Percentiles rank a stretch among this genome's conserved stretches.
These are phyloP conservation scores for Nipponacmea schrenckii DNA, from an alignment of 2,888 invertebrate genomes.

Conservation along the genomic window DNA sequence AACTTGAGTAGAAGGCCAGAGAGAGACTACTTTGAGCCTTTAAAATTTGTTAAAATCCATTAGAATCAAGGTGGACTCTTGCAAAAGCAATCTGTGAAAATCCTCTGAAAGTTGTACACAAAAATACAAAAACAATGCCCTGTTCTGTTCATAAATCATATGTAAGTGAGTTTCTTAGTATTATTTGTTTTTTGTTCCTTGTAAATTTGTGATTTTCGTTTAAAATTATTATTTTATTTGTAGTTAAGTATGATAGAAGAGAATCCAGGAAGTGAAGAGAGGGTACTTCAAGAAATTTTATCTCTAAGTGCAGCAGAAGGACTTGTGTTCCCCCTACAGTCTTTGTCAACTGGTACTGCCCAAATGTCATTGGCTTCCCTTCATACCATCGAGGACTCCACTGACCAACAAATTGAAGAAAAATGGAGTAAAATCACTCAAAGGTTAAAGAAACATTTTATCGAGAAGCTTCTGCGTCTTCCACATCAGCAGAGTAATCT, in stretches of 20 bases:
- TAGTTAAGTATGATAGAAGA: conserved; percentile 50
- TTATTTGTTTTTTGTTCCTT: no score
- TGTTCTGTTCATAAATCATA: no score
- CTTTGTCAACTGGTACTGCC: conserved; percentile 41
- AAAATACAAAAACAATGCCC: no score
- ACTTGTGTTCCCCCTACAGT: conserved; percentile 54
- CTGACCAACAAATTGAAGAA: conserved; percentile 49
- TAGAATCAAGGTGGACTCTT: no score
- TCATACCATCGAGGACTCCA: conserved; percentile 56
- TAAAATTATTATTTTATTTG: conserved; percentile 5
- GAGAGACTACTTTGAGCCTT: no score
- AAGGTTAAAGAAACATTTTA: conserved; percentile 44
- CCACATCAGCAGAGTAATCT: conserved; percentile 34
- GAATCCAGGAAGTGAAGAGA: conserved; percentile 60
- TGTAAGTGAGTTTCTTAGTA: no score
- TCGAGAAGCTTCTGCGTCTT: conserved; percentile 49
- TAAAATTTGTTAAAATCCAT: no score
- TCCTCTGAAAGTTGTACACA: no score
- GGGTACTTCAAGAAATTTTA: conserved; percentile 55
- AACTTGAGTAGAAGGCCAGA: no score
- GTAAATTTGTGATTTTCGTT: no score
- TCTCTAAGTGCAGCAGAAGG: conserved; percentile 61
- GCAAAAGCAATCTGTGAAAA: no score
- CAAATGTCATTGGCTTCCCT: conserved; percentile 54
- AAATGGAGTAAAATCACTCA: conserved; percentile 42